A percentile compares a stretch with the other conserved stretches of the same genome.
These are phyloP conservation scores for Drosophila picticornis DNA, from an alignment of 2,888 invertebrate species.

Conservation along the genomic window DNA sequence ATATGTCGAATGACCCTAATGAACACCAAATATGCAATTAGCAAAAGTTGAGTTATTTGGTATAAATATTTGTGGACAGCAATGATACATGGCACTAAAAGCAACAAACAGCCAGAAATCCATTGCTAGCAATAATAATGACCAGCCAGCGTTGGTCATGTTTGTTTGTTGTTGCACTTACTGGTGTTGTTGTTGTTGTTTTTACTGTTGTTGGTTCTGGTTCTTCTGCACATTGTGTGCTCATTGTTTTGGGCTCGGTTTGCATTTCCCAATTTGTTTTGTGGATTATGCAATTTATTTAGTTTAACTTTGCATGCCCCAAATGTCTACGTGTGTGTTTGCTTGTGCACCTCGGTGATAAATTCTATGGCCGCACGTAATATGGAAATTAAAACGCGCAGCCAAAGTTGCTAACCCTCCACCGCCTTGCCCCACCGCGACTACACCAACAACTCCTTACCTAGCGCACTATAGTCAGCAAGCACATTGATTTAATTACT, in stretches of 20 bases:
- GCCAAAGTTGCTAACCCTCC: background rate
- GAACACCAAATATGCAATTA: slow-evolving; percentile 80
- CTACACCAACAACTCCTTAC: background rate
- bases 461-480: slow-evolving; percentile 1
- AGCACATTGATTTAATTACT: slow-evolving; percentile 65
- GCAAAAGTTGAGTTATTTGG: slow-evolving; percentile 73
- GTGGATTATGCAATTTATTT: slow-evolving; percentile 71
- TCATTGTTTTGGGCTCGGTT: slow-evolving; percentile 59
- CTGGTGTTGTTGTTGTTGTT: slow-evolving; percentile 25
- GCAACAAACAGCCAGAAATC: slow-evolving; percentile 31
- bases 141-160: slow-evolving; percentile 29
- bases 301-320: slow-evolving; percentile 60
- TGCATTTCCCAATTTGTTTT: slow-evolving; percentile 71
- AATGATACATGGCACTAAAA: slow-evolving; percentile 36
- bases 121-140: slow-evolving; percentile 54
- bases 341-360: slow-evolving; percentile 63
- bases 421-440: background rate
- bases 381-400: slow-evolving; percentile 74
- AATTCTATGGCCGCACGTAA: slow-evolving; percentile 79
- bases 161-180: slow-evolving; percentile 14
- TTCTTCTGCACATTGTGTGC: slow-evolving; percentile 52
- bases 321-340: slow-evolving; percentile 38
- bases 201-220: slow-evolving; percentile 9
- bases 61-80: slow-evolving; percentile 73
- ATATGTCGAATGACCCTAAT: slow-evolving; percentile 63